Evolutionary conservation across 2,797 vertebrate species (phyloP), one percentile per base, ranked within the genome.

Genomic region (Apogon talboti): DNA sequence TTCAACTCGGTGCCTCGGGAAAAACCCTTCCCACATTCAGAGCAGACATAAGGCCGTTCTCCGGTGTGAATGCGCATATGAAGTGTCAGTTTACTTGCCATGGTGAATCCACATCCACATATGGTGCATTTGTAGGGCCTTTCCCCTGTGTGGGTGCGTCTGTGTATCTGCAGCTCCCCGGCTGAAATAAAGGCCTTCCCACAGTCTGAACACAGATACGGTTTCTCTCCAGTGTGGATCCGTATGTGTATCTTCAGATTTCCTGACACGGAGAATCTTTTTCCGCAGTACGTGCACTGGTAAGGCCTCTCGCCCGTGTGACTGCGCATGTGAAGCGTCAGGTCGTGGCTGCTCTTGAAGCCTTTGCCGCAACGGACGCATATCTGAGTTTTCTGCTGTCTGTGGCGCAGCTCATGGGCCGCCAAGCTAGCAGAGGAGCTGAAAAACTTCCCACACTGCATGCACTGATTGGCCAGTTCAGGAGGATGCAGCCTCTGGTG

Each of bases 261-360:
- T 45, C 84, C 84, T 0, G 70, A 79, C 56, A 75, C 56, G 0
- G 82, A 81, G 73, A 89, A 88, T 1, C 77, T 58, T 18, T 85
- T 89, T 11, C 74, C 76, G 1, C 84, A 89, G 45, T 87, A 80
- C 0, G 77, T 84, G 66, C 84, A 89, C 66, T 88, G 73, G 15
- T 76, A 89, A 0, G 84, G 84, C 64, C 67, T 82, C 76, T 89
- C 86, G 0, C 84, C 87, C 0, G 86, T 88, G 71, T 89, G 84
- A 19, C 70, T 86, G 6, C 82, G 78, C 75, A 75, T 86, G 73
- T 89, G 85, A 11, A 82, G 48, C 13, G 38, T 79, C 58, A 87
- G 55, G 1, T 76, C 73, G 0, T 70, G 55, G 45, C 86, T 89
- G 55, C 30, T 62, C 15, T 74, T 85, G 28, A 86, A 89, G 1